Base-by-base conservation (phyloP, 2,797 vertebrate species). In the Danionella dracula region DNA sequence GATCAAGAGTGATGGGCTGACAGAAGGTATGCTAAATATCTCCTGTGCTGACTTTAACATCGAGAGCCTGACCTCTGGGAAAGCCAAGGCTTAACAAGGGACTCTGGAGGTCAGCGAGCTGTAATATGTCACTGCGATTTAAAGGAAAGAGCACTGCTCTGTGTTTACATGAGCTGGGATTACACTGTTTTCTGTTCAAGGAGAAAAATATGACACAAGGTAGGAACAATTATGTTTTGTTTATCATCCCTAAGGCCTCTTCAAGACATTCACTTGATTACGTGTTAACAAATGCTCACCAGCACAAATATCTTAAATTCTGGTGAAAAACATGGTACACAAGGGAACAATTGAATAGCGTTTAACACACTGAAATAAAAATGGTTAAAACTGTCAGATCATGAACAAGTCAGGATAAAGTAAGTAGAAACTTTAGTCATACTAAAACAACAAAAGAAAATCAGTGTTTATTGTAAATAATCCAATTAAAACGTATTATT, bases 21-120 rank as follows among this genome's bases (percentile, higher is more conserved):
- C 86, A 88, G 84, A 86, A 92, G 95, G 94, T 97, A 94, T 93
- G 94, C 86, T 89, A 87, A 88, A 87, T 87, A 88, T 90, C 85
- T 86, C 80, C 83, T 78, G 75, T 78, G 84, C 82, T 83, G 84
- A 87, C 84, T 84, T 82, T 85, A 88, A 89, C 87, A 89, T 83
- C 48, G 78, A 80, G 83, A 84, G 83, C 84, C 74, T 84, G 87
- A 89, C 85, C 87, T 83, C 78, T 81, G 74, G 74, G 78, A 83
- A 87, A 84, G 85, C 78, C 76, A 77, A 82, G 81, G 78, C 84
- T 90, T 89, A 89, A 88, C 80, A 81, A 84, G 83, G 80, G 81
- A 84, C 82, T 81, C 76, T 60, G 80, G 77, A 82, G 85, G 86
- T 87, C 87, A 88, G 81, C 61, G 72, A 59, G 71, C 81, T 77